A percentile compares a stretch with the other conserved stretches of the same genome.
Evolutionary conservation across 2,888 invertebrate genomes (phyloP).

Genomic region (Polyommatus iphigenia): DNA sequence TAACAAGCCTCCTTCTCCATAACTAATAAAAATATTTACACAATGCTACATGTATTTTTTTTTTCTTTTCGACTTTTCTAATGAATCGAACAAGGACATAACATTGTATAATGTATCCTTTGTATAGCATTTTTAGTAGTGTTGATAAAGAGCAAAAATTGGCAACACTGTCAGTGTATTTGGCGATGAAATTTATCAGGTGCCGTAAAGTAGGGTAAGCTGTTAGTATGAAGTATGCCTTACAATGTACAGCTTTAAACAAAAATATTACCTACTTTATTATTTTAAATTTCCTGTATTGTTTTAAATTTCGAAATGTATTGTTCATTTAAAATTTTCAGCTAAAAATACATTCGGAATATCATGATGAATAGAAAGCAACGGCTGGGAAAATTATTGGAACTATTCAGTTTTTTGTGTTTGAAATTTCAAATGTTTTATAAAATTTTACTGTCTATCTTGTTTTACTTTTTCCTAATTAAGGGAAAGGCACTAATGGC

Average conservation of each 20-base stretch:
- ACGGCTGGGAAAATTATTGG: not conserved
- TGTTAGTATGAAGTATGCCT: not conserved
- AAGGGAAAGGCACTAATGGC: too few relatives aligned
- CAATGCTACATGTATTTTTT: too few relatives aligned
- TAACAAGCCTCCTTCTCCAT: too few relatives aligned
- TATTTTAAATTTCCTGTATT: constrained; percentile 1
- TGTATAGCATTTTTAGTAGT: not conserved
- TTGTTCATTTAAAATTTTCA: not conserved
- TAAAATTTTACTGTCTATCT: not conserved
- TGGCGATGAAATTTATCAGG: constrained; percentile 19
- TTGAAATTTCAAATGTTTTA: not conserved
- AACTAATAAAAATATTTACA: too few relatives aligned
- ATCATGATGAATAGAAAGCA: not conserved
- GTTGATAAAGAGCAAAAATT: constrained; percentile 1
- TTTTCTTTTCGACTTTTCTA: too few relatives aligned
- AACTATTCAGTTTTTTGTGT: not conserved
- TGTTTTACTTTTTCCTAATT: too few relatives aligned
- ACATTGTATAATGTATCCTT: too few relatives aligned
- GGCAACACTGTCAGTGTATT: constrained; percentile 28
- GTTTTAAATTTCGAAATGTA: not conserved
- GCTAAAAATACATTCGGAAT: not conserved
- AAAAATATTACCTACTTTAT: not conserved
- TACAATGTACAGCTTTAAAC: constrained; percentile 8
- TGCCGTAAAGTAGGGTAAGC: constrained; percentile 24
- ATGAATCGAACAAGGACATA: too few relatives aligned